These are phyloP conservation scores for Panthera tigris DNA, from an alignment of 2,113 vertebrate genomes.

Conservation along the genomic window DNA sequence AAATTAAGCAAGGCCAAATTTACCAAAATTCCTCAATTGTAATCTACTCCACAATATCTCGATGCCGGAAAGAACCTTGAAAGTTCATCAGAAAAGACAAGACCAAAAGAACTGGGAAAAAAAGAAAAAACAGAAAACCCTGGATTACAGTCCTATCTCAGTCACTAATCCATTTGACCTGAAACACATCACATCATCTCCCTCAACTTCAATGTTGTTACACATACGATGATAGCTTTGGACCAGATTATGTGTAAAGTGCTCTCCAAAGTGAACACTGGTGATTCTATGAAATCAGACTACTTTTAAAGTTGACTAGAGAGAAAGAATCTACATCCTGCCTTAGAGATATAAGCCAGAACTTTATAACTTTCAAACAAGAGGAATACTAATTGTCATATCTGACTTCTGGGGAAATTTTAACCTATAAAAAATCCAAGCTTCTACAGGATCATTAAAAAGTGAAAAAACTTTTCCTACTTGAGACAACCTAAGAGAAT, in stretches of 20 bases:
- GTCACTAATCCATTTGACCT: background rate
- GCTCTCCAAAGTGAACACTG: background rate
- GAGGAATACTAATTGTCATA: background rate
- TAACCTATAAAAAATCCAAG: background rate
- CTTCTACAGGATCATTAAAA: background rate
- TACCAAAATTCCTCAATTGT: background rate
- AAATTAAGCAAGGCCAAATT: constrained; percentile 40
- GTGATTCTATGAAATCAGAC: background rate
- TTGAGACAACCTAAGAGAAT: background rate
- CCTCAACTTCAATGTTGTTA: background rate
- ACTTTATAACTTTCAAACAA: background rate
- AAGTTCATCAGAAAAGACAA: background rate
- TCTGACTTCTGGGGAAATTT: background rate
- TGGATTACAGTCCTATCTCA: background rate
- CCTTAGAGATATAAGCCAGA: background rate
- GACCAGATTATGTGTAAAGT: background rate
- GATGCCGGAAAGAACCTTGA: constrained; percentile 31
- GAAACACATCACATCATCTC: background rate
- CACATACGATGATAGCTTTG: background rate
- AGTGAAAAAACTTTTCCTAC: background rate
- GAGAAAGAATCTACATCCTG: background rate
- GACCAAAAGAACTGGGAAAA: constrained; percentile 9
- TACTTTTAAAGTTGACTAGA: background rate
- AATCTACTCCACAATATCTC: background rate
- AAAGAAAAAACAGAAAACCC: background rate